Conservation (phyloP, 1,140 invertebrate genomes). For the Zaprionus kolodkinae region DNA sequence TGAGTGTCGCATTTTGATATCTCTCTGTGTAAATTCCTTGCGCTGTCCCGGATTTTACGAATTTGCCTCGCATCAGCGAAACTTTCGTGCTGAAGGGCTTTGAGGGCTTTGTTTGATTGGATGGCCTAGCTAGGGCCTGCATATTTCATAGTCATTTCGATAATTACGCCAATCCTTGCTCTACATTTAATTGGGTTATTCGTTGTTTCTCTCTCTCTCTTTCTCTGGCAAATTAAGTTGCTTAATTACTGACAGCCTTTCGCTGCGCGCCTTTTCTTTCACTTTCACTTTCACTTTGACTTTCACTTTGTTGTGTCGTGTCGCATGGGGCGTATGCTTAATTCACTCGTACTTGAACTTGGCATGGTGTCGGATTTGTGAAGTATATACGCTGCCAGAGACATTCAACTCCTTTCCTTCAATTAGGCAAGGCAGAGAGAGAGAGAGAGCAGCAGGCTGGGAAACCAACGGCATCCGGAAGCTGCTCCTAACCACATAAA, state of each 20-base stretch:
- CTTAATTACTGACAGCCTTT: conserved; percentile 34
- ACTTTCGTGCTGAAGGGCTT: background rate
- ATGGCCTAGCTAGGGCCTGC: background rate
- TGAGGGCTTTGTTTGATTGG: background rate
- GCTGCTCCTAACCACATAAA: conserved; percentile 22
- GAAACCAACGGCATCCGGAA: background rate
- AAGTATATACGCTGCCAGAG: conserved; percentile 2
- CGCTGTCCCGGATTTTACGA: conserved; percentile 5
- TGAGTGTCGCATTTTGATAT: conserved; percentile 44
- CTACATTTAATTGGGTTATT: conserved; percentile 25
- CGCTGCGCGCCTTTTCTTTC: conserved; percentile 24
- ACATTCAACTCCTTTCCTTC: conserved; percentile 28
- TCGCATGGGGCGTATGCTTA: conserved; percentile 63
- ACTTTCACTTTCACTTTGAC: conserved; percentile 46
- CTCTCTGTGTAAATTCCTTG: conserved; percentile 23
- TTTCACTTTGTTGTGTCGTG: conserved; percentile 40
- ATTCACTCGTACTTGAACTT: conserved; percentile 40
- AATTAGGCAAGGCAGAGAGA: conserved; percentile 49
- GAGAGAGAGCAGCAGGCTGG: too few species aligned
- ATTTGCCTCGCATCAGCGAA: conserved; percentile 27
- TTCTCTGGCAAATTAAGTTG: background rate
- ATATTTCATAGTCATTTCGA: conserved; percentile 26
- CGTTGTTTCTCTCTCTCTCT: background rate
- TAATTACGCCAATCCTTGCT: conserved; percentile 32
- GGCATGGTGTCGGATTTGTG: conserved; percentile 57